Percentiles rank a stretch among this genome's conserved stretches.
Conservation (phyloP, 2,797 vertebrate genomes). For the Dendrocincla tyrannina region DNA sequence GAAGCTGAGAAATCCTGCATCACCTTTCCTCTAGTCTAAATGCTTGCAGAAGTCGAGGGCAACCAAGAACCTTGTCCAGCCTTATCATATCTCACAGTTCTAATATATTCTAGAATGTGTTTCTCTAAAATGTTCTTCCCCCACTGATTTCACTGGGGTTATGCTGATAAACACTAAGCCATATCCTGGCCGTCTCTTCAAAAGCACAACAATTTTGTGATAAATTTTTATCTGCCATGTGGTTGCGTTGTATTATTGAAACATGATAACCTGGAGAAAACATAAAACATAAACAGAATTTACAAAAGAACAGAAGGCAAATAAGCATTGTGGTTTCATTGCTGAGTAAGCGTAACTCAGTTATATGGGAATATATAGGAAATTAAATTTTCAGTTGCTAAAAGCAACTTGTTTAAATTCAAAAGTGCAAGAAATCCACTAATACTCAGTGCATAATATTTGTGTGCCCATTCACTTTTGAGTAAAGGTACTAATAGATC, state of each 20-base stretch:
- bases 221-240: background rate
- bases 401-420: background rate
- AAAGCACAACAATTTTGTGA: background rate
- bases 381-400: background rate
- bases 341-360: background rate
- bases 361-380: background rate
- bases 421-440: background rate
- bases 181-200: background rate
- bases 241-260: background rate
- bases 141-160: background rate
- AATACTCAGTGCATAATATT: background rate
- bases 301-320: background rate
- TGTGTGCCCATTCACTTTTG: background rate
- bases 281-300: background rate
- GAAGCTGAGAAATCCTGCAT: background rate
- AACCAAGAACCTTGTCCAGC: background rate
- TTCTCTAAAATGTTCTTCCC: background rate
- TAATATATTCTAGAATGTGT: background rate
- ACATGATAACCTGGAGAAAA: background rate
- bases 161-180: background rate
- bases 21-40: background rate
- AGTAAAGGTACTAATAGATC: background rate
- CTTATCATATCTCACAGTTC: background rate
- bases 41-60: background rate
- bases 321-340: background rate